Evolutionary conservation across 2,888 invertebrate species (phyloP), one percentile per base, ranked within the genome.

Genomic region (Trissonchulus latispiculum): DNA sequence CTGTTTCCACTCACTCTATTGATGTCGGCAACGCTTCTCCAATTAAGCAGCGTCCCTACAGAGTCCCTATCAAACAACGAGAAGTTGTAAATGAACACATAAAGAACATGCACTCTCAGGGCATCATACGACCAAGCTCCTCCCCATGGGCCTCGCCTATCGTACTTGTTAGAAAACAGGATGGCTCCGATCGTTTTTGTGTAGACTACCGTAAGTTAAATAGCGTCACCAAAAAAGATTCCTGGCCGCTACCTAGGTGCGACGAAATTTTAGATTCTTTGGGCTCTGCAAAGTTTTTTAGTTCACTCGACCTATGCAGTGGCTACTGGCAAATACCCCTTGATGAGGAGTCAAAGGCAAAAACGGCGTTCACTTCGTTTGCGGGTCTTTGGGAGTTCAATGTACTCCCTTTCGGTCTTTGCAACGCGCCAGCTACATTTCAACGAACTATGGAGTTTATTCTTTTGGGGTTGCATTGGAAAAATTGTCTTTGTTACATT

Each of bases 211-310:
- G n/a, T n/a, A n/a, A n/a, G n/a, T n/a, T n/a, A n/a, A n/a, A n/a
- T n/a, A n/a, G n/a, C n/a, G n/a, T n/a, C n/a, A n/a, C n/a, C n/a
- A n/a, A n/a, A n/a, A n/a, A n/a, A n/a, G 77, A 78, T 37, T 28
- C 35, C 0, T 77, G 73, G 59, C 76, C 76, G n/a, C 32, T 77
- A 2, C 74, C 73, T 0, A 68, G 72, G 35, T 73, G 74, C 0
- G 72, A 76, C 31, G 76, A 77, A 3, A 71, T 71, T 59, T 59
- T 71, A 28, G 71, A 28, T 15, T 23, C 29, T 28, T n/a, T 70
- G 3, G 28, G 28, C 15, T 8, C 29, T 29, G 28, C 35, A 28
- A 61, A 70, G n/a, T 70, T 70, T 70, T 32, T 70, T 28, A 61
- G 62, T 36, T 28, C n/a, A n/a, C 75, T 76, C 2, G 72, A 74